phyloP scores from a whole-genome alignment of 1,140 invertebrate species.

The Paralvinella palmiformis region DNA sequence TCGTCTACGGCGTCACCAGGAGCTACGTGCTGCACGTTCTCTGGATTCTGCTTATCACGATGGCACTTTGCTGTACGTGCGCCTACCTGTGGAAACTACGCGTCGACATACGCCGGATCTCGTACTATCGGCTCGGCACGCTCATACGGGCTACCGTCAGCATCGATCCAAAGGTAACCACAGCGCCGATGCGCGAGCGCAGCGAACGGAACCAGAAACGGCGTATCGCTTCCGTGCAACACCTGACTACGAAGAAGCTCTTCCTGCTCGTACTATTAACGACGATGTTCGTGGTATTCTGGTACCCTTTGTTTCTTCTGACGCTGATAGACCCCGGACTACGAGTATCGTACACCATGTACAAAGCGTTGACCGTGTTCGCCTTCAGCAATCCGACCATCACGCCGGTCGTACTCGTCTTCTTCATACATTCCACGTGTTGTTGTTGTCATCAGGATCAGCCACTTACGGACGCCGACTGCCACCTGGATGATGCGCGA shows the following conservation, averaged over 20 bases:
- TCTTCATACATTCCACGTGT: too few species aligned
- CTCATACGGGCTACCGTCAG: conserved; percentile 32
- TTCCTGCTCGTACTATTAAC: conserved; percentile 55
- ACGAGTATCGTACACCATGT: conserved; percentile 23
- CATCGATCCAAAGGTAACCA: conserved; percentile 20
- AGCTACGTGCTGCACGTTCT: conserved; percentile 84
- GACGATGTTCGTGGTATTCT: conserved; percentile 76
- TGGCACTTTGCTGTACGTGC: conserved; percentile 76
- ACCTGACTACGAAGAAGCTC: neutral
- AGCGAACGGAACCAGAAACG: neutral
- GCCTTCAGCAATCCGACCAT: conserved; percentile 50
- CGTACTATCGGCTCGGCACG: conserved; percentile 30
- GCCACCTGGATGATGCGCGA: too few species aligned
- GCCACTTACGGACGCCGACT: too few species aligned
- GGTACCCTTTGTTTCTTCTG: conserved; percentile 81
- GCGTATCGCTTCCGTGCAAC: conserved; percentile 1
- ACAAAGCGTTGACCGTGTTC: conserved; percentile 34
- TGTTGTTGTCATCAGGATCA: too few species aligned
- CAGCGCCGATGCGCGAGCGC: neutral
- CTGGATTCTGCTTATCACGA: conserved; percentile 81
- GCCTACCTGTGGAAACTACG: conserved; percentile 79
- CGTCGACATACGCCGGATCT: conserved; percentile 59
- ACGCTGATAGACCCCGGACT: conserved; percentile 57
- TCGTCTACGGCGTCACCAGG: conserved; percentile 67
- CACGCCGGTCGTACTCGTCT: conserved; percentile 32